phyloP scores from a whole-genome alignment of 2,113 vertebrate genomes.

The Pagrus major region DNA sequence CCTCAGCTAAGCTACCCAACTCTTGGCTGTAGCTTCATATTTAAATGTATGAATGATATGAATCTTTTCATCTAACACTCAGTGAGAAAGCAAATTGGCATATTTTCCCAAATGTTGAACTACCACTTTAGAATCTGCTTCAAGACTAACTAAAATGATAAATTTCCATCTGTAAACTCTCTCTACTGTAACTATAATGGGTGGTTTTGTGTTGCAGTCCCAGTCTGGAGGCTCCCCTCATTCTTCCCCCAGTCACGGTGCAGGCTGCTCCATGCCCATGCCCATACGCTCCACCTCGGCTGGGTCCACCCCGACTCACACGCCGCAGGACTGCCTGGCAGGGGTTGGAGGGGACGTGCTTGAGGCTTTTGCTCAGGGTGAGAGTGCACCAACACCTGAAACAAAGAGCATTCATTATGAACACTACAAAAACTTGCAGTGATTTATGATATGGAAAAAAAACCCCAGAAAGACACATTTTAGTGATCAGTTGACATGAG shows the following conservation, averaged over 20 bases:
- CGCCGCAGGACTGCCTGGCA: constrained; percentile 88
- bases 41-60: background rate
- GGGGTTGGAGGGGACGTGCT: constrained; percentile 90
- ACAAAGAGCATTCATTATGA: background rate
- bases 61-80: background rate
- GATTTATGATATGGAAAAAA: background rate
- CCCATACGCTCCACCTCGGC: constrained; percentile 92
- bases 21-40: too few relatives aligned
- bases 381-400: constrained; percentile 35
- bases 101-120: background rate
- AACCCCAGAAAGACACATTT: too few relatives aligned
- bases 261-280: constrained; percentile 90
- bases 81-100: background rate
- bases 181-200: background rate
- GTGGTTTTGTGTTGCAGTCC: constrained; percentile 78
- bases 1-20: too few relatives aligned
- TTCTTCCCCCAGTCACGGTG: constrained; percentile 91
- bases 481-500: background rate
- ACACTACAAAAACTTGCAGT: background rate
- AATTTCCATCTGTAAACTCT: background rate
- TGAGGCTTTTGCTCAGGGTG: constrained; percentile 94
- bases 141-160: background rate
- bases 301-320: constrained; percentile 92
- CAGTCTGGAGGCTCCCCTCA: constrained; percentile 91
- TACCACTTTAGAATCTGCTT: background rate